Evolutionary conservation across 1,140 invertebrate genomes (phyloP), one percentile per base, ranked within the genome.

Genomic region (Aleiodes sp.): DNA sequence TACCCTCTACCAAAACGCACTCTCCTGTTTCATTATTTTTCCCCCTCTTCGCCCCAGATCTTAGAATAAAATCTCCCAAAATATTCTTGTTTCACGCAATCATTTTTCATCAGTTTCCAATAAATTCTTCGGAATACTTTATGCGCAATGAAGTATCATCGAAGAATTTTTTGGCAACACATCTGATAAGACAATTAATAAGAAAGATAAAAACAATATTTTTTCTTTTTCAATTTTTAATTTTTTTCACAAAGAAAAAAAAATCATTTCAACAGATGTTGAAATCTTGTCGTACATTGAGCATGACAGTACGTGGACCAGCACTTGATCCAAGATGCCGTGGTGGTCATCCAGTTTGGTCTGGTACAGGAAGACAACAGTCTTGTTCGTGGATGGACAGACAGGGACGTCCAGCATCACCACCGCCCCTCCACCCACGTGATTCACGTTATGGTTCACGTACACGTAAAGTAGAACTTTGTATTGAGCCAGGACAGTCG

Each of bases 381-480:
- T 93, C 92, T 16, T 97, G 95, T 85, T 94, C 93, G 14, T 97
- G 96, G 96, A 95, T 96, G 88, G 94, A 97, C 82, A 88, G 94
- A 28, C 92, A 94, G 74, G 95, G 95, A 24, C 87, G 94, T 66
- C 93, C 94, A 0, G 94, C 94, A 4, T 96, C 94, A 0, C 95
- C 95, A 14, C 96, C 94, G 63, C 77, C 83, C 1, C 71, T 83
- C 39, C 81, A 84, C 71, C 84, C 78, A 14, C 82, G 81, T 61
- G 85, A 85, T 74, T 78, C 75, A 52, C 79, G 80, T 73, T 85
- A 80, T 72, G 82, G 82, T 61, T 79, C 85, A 43, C 76, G 84
- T 57, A 86, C 81, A 52, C 81, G 80, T 7, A 87, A 94, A 88
- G 93, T 94, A 75, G 93, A 94, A 76, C 87, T 94, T 65, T 92